Conservation (phyloP, 2,888 invertebrate genomes). For the Callimorpha dominula region DNA sequence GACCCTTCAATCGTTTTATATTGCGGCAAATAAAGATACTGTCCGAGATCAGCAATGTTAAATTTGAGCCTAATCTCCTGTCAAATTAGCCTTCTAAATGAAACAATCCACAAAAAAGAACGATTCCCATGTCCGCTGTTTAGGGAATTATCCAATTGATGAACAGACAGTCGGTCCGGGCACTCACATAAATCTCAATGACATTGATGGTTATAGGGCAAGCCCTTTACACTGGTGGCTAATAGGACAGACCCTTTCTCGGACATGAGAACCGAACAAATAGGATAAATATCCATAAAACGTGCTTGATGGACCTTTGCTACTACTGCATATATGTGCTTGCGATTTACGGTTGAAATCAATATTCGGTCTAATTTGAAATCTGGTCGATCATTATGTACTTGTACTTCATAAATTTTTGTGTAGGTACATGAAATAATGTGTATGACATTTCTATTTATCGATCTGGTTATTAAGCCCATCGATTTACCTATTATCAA, state of each 20-base stretch:
- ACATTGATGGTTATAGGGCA: slow-evolving; percentile 46
- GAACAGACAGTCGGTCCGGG: slow-evolving; percentile 7
- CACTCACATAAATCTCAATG: slow-evolving; percentile 66
- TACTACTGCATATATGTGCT: background rate
- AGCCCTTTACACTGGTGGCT: slow-evolving; percentile 20
- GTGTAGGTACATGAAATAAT: too few species aligned
- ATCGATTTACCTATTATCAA: too few species aligned
- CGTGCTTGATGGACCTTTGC: slow-evolving; percentile 9
- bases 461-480: too few species aligned
- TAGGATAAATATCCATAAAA: slow-evolving; percentile 44
- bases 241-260: slow-evolving; percentile 51
- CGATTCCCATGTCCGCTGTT: slow-evolving; percentile 40
- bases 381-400: background rate
- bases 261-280: slow-evolving; percentile 48
- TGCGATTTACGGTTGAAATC: background rate
- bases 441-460: too few species aligned
- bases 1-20: too few species aligned
- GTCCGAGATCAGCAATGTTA: background rate
- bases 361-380: background rate
- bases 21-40: background rate
- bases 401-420: too few species aligned
- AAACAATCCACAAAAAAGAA: slow-evolving; percentile 25
- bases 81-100: background rate
- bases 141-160: slow-evolving; percentile 51
- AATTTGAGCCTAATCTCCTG: background rate